phyloP scores from a whole-genome alignment of 2,888 invertebrate species.

The Papilio protenor region DNA sequence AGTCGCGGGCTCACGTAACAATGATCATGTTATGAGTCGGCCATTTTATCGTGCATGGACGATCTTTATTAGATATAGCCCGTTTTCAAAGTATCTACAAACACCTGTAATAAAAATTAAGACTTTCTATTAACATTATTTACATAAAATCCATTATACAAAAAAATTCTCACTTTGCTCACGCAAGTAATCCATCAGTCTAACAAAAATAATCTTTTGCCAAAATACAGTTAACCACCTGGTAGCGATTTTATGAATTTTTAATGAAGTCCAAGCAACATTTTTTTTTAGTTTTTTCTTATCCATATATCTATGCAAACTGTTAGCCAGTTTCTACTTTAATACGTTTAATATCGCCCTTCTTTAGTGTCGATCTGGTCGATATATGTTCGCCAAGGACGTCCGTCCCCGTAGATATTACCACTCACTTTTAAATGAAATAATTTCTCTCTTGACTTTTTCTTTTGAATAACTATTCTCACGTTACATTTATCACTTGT shows the following conservation, averaged over 20 bases:
- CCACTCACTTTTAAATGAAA: not conserved
- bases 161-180: not conserved
- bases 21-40: constrained; percentile 39
- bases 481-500: not conserved
- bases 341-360: constrained; percentile 13
- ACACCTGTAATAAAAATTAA: constrained; percentile 18
- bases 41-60: constrained; percentile 42
- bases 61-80: constrained; percentile 35
- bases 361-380: constrained; percentile 22
- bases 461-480: not conserved
- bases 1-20: constrained; percentile 36
- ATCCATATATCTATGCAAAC: not conserved
- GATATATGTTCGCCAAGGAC: constrained; percentile 26
- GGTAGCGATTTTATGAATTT: not conserved
- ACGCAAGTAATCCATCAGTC: not conserved
- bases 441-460: not conserved
- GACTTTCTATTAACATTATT: constrained; percentile 12
- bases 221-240: too few relatives aligned
- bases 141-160: not conserved
- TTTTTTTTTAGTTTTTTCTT: not conserved
- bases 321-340: not conserved
- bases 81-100: constrained; percentile 30
- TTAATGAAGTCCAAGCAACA: not conserved
- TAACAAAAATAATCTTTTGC: too few relatives aligned
- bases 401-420: not conserved